phyloP scores from a whole-genome alignment of 2,888 invertebrate genomes.

The Lepeophtheirus nordmannii region DNA sequence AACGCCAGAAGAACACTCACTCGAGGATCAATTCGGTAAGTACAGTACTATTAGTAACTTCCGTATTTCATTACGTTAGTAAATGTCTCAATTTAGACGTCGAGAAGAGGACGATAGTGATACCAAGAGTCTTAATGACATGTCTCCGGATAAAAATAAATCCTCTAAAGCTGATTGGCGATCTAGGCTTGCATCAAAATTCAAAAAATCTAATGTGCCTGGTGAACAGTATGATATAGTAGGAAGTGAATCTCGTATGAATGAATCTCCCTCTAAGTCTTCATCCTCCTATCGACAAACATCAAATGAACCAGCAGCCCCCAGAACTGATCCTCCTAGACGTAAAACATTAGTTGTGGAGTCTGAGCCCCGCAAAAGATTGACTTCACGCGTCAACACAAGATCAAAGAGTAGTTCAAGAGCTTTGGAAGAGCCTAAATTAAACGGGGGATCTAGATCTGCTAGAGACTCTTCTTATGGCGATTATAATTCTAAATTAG shows the following conservation, averaged over 20 bases:
- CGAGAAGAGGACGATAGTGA: slow-evolving; percentile 9
- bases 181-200: slow-evolving; percentile 12
- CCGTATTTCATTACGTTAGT: background rate
- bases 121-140: slow-evolving; percentile 21
- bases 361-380: background rate
- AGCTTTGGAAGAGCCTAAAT: background rate
- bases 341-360: background rate
- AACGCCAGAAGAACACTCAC: slow-evolving; percentile 52
- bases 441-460: too few species aligned
- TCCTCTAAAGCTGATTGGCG: slow-evolving; percentile 18
- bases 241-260: background rate
- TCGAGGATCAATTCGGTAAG: slow-evolving; percentile 9
- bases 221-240: background rate
- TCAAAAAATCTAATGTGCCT: slow-evolving; percentile 10
- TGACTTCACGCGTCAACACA: background rate
- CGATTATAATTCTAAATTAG: slow-evolving; percentile 19
- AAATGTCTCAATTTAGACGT: background rate
- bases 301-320: slow-evolving; percentile 11
- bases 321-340: slow-evolving; percentile 12
- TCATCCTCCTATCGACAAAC: background rate
- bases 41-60: background rate
- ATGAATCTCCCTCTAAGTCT: background rate
- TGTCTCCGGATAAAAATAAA: slow-evolving; percentile 11
- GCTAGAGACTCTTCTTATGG: background rate
- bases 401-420: background rate